Conservation (phyloP, 2,797 vertebrate genomes). For the Astyanax mexicanus region DNA sequence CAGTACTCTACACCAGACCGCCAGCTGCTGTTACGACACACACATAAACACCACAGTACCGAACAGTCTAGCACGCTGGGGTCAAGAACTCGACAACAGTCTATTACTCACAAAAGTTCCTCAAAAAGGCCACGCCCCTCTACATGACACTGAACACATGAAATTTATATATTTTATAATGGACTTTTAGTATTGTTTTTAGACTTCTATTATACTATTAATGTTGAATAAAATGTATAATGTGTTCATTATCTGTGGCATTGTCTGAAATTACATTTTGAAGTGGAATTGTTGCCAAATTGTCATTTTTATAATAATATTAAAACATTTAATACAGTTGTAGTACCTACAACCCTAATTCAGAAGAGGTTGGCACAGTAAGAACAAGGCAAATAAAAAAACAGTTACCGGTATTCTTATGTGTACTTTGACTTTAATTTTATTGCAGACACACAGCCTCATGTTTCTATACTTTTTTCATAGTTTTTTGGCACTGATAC, state of each 20-base stretch:
- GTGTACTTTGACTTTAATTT: too few relatives aligned
- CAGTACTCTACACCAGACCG: conserved; percentile 75
- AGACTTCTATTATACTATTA: neutral
- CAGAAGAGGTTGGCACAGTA: too few relatives aligned
- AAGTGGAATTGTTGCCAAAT: neutral
- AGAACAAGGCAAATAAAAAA: too few relatives aligned
- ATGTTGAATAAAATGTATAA: neutral
- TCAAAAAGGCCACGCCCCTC: conserved; percentile 37
- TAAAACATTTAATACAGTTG: too few relatives aligned
- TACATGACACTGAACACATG: conserved; percentile 42
- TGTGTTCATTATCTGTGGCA: neutral
- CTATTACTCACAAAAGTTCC: neutral
- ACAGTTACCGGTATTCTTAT: too few relatives aligned
- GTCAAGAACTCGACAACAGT: neutral
- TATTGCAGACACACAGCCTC: too few relatives aligned
- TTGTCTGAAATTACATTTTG: neutral
- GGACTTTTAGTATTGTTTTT: neutral
- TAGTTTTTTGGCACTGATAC: too few relatives aligned
- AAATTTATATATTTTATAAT: neutral
- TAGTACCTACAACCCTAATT: too few relatives aligned
- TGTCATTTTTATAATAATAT: too few relatives aligned
- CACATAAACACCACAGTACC: conserved; percentile 69
- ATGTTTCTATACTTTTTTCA: too few relatives aligned
- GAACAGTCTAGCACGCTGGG: conserved; percentile 30
- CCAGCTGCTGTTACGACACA: conserved; percentile 72